Conservation (phyloP, 2,113 vertebrate species). For the Ceyx margarethae region DNA sequence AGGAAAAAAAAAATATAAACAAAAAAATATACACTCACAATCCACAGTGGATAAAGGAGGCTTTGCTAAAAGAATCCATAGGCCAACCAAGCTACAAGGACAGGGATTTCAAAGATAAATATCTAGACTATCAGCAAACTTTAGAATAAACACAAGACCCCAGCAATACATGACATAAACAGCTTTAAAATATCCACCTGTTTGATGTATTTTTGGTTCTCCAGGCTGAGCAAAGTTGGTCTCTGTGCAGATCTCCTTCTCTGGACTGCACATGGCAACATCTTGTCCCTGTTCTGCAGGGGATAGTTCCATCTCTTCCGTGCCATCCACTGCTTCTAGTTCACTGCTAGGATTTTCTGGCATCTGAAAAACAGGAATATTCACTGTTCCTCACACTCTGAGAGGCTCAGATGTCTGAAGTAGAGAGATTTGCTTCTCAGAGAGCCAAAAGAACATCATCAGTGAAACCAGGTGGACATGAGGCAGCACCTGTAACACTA, state of each 20-base stretch:
- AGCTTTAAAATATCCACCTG: neutral
- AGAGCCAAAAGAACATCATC: neutral
- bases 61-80: neutral
- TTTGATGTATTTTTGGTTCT: neutral
- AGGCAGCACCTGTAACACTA: neutral
- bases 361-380: constrained; percentile 19
- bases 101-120: neutral
- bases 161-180: neutral
- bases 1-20: neutral
- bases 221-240: neutral
- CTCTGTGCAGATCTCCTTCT: neutral
- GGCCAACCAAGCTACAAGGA: neutral
- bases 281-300: constrained; percentile 18
- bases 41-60: neutral
- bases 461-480: neutral
- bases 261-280: constrained; percentile 17
- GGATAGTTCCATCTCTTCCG: constrained; percentile 22
- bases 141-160: neutral
- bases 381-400: neutral
- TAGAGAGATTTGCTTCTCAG: neutral
- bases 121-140: neutral
- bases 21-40: too few species aligned
- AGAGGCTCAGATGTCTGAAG: neutral
- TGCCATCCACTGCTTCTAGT: neutral
- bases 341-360: neutral